Evolutionary conservation across 1,140 invertebrate genomes (phyloP).

Genomic region (Berghia stephanieae): DNA sequence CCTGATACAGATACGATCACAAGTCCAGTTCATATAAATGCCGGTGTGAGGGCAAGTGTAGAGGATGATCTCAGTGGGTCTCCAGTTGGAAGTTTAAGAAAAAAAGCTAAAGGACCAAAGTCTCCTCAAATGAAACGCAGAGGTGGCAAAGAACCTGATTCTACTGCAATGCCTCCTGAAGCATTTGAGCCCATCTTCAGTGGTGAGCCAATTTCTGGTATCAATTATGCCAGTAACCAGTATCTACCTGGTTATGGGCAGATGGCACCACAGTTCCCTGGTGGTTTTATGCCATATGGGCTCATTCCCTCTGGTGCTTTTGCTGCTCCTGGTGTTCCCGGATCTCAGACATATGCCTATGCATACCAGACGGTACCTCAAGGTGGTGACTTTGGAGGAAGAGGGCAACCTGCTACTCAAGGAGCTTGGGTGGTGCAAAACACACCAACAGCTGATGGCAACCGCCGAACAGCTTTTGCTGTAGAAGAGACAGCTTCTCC

Average conservation of each 20-base stretch:
- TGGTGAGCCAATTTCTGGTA: slow-evolving; percentile 37
- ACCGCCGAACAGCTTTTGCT: slow-evolving; percentile 39
- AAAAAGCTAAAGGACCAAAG: slow-evolving; percentile 19
- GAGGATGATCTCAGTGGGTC: slow-evolving; percentile 15
- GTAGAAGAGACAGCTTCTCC: slow-evolving; percentile 25
- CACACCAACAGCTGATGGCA: slow-evolving; percentile 40
- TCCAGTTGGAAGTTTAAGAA: slow-evolving; percentile 24
- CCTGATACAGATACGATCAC: slow-evolving; percentile 37
- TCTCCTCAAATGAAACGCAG: slow-evolving; percentile 17
- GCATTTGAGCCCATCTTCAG: slow-evolving; percentile 52
- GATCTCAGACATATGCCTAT: slow-evolving; percentile 43
- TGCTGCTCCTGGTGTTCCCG: slow-evolving; percentile 32
- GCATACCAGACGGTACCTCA: slow-evolving; percentile 42
- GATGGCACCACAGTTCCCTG: slow-evolving; percentile 30
- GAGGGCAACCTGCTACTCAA: slow-evolving; percentile 30
- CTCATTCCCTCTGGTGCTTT: slow-evolving; percentile 36
- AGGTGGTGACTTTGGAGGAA: slow-evolving; percentile 9
- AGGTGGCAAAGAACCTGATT: slow-evolving; percentile 31
- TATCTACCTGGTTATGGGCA: slow-evolving; percentile 30
- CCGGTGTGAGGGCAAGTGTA: slow-evolving; percentile 30
- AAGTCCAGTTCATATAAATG: slow-evolving; percentile 37
- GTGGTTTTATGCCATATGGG: slow-evolving; percentile 37
- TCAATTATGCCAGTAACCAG: slow-evolving; percentile 24
- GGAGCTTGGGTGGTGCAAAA: slow-evolving; percentile 47
- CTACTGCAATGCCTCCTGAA: slow-evolving; percentile 45